Base-by-base conservation (phyloP, 1,140 invertebrate genomes). In the Apis cerana region DNA sequence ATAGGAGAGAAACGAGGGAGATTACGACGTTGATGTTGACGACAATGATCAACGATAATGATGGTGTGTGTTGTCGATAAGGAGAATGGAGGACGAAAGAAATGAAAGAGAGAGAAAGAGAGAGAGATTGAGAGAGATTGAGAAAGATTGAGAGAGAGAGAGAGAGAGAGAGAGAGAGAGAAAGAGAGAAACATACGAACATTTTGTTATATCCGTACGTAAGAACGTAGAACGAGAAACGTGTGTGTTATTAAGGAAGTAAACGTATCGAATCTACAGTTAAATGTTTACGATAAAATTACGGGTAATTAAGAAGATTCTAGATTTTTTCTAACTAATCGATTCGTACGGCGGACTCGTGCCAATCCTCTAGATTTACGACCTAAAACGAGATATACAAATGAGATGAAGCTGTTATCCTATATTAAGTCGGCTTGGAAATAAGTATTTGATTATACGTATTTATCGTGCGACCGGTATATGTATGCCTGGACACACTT, bases 271-370 rank as follows among this genome's bases (percentile, higher is more conserved):
- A 93, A 93, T 92, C 91, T 92, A 91, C 90, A 93, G 89, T 92
- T 92, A 91, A 91, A 93, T 93, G 88, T 92, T 94, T 93, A 93
- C 90, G 91, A 94, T 93, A 93, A 94, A 93, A 94, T 92, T 94
- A 94, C 93, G 93, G 93, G 93, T 94, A 94, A 94, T 92, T 93
- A 94, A 92, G 91, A 91, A 91, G 91, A 93, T 92, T 93, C 88
- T 93, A 93, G 92, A 93, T 90, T 94, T 94, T 94, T 94, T 93
- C 92, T 94, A 93, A 91, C 89, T 92, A 91, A 93, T 87, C 89
- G 91, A 90, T 91, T 92, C 84, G 89, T 92, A 92, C 82, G 87
- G 86, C 85, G 84, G 85, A 89, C 87, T 91, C 85, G 89, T 88
- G 89, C 89, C 89, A 89, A 91, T 91, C 84, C 89, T 91, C 84